Base-by-base conservation (phyloP, 1,140 invertebrate genomes). In the Aphis gossypii region DNA sequence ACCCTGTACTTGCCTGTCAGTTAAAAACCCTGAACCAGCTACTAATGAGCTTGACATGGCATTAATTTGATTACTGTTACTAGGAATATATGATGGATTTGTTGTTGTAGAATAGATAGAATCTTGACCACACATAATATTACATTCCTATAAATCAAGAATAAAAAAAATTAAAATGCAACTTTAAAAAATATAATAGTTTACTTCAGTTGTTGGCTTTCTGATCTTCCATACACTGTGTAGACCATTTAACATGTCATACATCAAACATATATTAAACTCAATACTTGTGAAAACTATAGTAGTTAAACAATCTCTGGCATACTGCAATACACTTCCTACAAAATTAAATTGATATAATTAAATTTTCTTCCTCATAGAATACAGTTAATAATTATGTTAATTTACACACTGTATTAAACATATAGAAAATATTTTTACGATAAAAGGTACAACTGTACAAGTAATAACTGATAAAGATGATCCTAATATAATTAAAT, bases 181-280 rank as follows among this genome's bases (percentile, higher is more conserved):
- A 18, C 0, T 68, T 44, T 25, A 44, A 82, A n/a, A 48, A 60
- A 68, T 5, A 76, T 90, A 48, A 93, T 41, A 41, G 2, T 25
- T 87, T 94, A 94, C 95, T 94, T 95, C 94, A n/a, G 95, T 95
- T 14, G 96, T 96, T 2, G 98, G 96, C 95, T 97, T 97, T 46
- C 98, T 95, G 60, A 99, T 96, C 94, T 96, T 97, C 96, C 98
- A 98, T 25, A 98, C 96, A 38, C 97, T 98, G 95, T 99, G 98
- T 41, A 97, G 96, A 35, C 97, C 97, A 83, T 97, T 96, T 95
- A 97, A 97, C 86, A 96, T 96, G 95, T 98, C 97, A 95, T 97
- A 98, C 9, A 98, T 95, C 76, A 99, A 95, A 60, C 97, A 96
- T 54, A 97, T 94, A 76, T 97, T 97, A 30, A 97, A 96, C 68